A percentile compares a stretch with the other conserved stretches of the same genome.
These are phyloP conservation scores for Colinus virginianus DNA, from an alignment of 2,113 vertebrate species.

Conservation along the genomic window DNA sequence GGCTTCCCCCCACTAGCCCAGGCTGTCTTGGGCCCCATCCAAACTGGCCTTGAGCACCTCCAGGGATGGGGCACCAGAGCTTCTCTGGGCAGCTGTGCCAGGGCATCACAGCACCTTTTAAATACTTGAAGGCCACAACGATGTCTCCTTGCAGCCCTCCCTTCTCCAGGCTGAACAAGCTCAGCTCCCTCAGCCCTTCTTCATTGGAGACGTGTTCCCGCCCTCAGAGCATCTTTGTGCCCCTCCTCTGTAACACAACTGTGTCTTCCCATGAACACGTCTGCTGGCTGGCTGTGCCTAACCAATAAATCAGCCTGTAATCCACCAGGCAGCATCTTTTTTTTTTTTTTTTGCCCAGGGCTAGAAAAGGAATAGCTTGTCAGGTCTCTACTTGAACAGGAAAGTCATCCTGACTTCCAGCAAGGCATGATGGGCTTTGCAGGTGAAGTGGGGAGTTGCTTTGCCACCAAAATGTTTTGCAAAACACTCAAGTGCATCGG, in stretches of 20 bases:
- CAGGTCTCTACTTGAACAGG: neutral
- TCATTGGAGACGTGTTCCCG: too few relatives aligned
- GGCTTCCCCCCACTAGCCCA: too few relatives aligned
- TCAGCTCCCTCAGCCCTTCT: too few relatives aligned
- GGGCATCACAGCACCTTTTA: too few relatives aligned
- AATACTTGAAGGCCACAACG: too few relatives aligned
- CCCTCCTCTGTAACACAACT: neutral
- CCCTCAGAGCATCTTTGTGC: too few relatives aligned
- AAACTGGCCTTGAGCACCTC: too few relatives aligned
- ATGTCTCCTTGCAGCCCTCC: too few relatives aligned
- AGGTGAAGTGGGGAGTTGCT: neutral
- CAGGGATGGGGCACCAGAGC: too few relatives aligned
- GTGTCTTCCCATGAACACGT: neutral
- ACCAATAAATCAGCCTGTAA: neutral
- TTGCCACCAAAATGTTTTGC: neutral
- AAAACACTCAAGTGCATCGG: neutral
- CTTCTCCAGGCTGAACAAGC: too few relatives aligned
- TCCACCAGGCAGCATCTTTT: neutral
- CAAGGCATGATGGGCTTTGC: neutral
- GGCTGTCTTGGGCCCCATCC: too few relatives aligned
- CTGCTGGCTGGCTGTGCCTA: neutral
- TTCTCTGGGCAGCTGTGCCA: too few relatives aligned
- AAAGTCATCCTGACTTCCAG: accelerated
- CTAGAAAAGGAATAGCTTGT: neutral
- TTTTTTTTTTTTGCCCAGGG: neutral